Conservation (phyloP, 2,113 vertebrate species). For the Cranoglanis bouderius region DNA sequence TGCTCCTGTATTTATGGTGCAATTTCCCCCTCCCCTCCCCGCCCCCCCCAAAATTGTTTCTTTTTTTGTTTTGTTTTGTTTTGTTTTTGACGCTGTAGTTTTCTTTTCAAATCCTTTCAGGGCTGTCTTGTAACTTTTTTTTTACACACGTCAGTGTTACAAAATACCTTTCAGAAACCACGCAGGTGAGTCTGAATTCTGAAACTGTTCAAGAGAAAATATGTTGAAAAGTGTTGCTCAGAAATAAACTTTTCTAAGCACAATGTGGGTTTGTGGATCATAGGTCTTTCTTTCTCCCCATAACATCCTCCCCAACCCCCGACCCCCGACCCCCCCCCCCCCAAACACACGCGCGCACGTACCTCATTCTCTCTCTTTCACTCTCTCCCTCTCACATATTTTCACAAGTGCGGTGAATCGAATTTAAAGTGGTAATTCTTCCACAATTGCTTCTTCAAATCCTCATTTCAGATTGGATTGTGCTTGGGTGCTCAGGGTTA, state of each 20-base stretch:
- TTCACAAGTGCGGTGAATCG: background rate
- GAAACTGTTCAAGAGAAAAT: constrained; percentile 34
- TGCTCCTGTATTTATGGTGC: constrained; percentile 56
- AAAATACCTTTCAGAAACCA: constrained; percentile 52
- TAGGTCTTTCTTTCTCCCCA: background rate
- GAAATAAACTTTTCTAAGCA: constrained; percentile 64
- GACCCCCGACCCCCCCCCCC: too few relatives aligned
- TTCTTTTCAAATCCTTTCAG: constrained; percentile 16
- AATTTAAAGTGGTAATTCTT: constrained; percentile 42
- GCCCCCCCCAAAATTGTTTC: constrained; percentile 13
- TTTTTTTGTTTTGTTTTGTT: constrained; percentile 9
- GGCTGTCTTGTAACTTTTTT: constrained; percentile 45
- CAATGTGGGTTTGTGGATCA: background rate
- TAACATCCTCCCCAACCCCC: too few relatives aligned
- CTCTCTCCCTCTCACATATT: background rate
- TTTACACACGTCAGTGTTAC: constrained; percentile 52
- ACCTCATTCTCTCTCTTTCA: background rate
- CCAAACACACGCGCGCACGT: too few relatives aligned
- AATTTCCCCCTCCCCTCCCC: constrained; percentile 11
- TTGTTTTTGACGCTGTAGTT: constrained; percentile 19
- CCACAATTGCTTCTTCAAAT: constrained; percentile 24
- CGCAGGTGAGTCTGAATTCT: constrained; percentile 49
- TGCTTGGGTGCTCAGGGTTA: constrained; percentile 1
- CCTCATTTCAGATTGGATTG: constrained; percentile 13
- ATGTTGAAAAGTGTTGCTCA: constrained; percentile 52